phyloP scores from a whole-genome alignment of 2,888 invertebrate species.

The Anarsia innoxiella region DNA sequence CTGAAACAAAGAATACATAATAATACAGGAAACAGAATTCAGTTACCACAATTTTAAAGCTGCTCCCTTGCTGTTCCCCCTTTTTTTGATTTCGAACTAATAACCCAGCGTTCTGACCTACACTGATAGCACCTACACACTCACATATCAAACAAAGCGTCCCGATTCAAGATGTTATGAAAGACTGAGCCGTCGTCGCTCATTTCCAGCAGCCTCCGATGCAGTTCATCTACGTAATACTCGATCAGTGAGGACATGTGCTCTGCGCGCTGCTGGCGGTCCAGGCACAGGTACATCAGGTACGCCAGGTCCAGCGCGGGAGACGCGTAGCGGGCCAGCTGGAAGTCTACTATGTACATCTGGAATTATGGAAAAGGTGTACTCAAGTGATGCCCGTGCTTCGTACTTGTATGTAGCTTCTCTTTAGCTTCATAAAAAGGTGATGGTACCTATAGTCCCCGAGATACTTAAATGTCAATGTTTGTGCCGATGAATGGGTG shows the following conservation, averaged over 20 bases:
- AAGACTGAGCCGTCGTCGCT: slow-evolving; percentile 60
- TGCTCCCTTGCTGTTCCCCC: too few species aligned
- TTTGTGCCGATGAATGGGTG: too few species aligned
- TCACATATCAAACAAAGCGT: slow-evolving; percentile 75
- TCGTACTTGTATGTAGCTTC: not conserved
- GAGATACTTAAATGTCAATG: too few species aligned
- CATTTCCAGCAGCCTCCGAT: slow-evolving; percentile 69
- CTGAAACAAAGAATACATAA: slow-evolving; percentile 40
- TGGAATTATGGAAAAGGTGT: slow-evolving; percentile 30
- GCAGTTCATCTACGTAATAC: slow-evolving; percentile 77
- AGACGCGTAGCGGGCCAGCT: slow-evolving; percentile 81
- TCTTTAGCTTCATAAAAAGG: not conserved
- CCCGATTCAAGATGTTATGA: slow-evolving; percentile 52
- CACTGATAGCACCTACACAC: too few species aligned
- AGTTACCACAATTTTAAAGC: too few species aligned
- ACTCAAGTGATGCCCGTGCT: not conserved
- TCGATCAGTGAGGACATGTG: slow-evolving; percentile 75
- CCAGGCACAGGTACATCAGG: slow-evolving; percentile 80
- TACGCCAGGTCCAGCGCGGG: slow-evolving; percentile 80
- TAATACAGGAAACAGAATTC: not conserved
- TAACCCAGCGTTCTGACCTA: too few species aligned
- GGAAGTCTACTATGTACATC: slow-evolving; percentile 83
- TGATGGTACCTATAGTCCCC: not conserved
- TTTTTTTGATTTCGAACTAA: too few species aligned
- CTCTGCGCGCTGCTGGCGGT: slow-evolving; percentile 73